Base-by-base conservation (phyloP, 2,888 invertebrate species). In the Micropterix aruncella region DNA sequence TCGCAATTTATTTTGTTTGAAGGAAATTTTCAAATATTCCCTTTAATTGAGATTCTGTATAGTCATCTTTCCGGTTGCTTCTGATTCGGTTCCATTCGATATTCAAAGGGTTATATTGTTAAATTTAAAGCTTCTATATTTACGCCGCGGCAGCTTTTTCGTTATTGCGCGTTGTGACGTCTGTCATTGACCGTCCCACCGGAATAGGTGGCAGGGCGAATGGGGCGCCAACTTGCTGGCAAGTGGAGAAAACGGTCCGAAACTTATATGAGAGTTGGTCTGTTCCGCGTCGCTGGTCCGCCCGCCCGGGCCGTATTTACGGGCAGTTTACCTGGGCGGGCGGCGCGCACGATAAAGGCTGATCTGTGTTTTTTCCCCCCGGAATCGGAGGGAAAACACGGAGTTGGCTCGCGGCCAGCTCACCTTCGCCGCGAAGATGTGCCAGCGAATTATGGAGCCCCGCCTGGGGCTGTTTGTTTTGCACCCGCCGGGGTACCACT, bases 351-450 rank as follows among this genome's bases (percentile, higher is more conserved):
- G 69, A 70, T 70, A 70, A 70, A 70, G 70, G 70, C 68, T 67
- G 70, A 70, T 70, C 69, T 67, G 69, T 63, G 66, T 66, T 48
- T 48, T 47, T 50, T 45, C 41, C 9, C n/a, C 15, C 17, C 60
- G 60, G 60, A 64, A 62, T 64, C 65, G 65, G 63, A 64, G 63
- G 63, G 66, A 68, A 70, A 71, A 70, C 70, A 70, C 63, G 62
- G 66, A 63, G 59, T 66, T 71, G 70, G 70, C 64, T 52, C 49
- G 47, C 52, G 53, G 66, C 71, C 71, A 70, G 65, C 58, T 60
- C 64, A 70, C 70, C 71, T 71, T 52, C 48, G n/a, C 18, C 5
- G 16, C n/a, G 14, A n/a, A 17, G 14, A 17, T 12, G 27, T 12
- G 7, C 27, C 27, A 27, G 7, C 38, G 42, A 19, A 19, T 42